phyloP scores from a whole-genome alignment of 2,888 invertebrate genomes.

The Nasonovia ribisnigri region DNA sequence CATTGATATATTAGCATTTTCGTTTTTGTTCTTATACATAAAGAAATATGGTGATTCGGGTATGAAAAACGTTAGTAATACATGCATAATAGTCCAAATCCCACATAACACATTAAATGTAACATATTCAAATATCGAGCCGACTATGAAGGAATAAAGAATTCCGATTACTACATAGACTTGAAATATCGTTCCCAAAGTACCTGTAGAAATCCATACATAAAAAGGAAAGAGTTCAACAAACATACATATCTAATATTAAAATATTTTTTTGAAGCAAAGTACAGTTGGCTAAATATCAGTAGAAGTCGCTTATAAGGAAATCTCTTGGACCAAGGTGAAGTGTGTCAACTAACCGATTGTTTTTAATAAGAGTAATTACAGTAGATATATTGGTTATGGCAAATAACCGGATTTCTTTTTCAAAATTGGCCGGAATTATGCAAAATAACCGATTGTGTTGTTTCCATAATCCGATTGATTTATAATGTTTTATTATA shows the following conservation, averaged over 20 bases:
- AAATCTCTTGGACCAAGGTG: no score
- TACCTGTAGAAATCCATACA: slow-evolving; percentile 68
- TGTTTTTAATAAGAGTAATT: no score
- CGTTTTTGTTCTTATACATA: slow-evolving; percentile 73
- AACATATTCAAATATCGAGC: slow-evolving; percentile 79
- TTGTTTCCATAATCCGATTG: no score
- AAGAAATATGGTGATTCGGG: slow-evolving; percentile 82
- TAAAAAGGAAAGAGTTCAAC: not conserved
- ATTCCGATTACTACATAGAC: slow-evolving; percentile 85
- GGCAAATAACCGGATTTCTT: no score
- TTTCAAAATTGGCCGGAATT: no score
- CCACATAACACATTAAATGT: slow-evolving; percentile 78
- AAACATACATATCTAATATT: not conserved
- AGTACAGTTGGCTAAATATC: not conserved
- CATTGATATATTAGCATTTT: slow-evolving; percentile 77
- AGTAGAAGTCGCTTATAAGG: no score
- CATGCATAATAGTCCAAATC: slow-evolving; percentile 77
- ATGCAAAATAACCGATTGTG: no score
- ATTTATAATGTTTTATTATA: no score
- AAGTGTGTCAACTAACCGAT: no score
- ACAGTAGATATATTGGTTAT: no score
- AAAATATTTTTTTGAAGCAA: not conserved
- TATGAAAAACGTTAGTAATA: slow-evolving; percentile 79
- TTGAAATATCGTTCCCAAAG: slow-evolving; percentile 85
- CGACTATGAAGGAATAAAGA: slow-evolving; percentile 81